Evolutionary conservation across 2,113 vertebrate species (phyloP).

Genomic region (Oenanthe melanoleuca): DNA sequence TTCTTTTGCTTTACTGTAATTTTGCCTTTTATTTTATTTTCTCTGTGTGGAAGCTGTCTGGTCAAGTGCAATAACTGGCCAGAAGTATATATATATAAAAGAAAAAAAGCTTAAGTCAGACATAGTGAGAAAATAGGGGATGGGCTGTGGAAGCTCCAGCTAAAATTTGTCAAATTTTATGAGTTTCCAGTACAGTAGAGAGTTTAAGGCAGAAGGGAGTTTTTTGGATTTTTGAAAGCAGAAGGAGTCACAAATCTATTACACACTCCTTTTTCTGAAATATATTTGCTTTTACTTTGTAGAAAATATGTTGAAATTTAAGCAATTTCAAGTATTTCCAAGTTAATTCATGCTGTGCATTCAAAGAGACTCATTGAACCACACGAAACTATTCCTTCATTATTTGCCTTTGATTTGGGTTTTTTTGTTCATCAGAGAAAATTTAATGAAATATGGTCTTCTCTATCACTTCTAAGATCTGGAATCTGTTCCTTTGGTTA

Average conservation of each 20-base stretch:
- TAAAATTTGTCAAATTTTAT: neutral
- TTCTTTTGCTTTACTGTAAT: neutral
- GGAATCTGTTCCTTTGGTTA: slow-evolving; percentile 19
- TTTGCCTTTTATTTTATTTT: neutral
- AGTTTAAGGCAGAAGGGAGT: neutral
- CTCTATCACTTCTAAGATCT: neutral
- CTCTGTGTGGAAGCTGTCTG: neutral
- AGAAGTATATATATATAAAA: neutral
- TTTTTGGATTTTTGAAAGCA: neutral
- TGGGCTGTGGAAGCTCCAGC: neutral
- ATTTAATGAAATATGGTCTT: slow-evolving; percentile 17
- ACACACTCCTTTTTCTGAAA: neutral
- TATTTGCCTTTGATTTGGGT: neutral
- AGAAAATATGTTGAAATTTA: neutral
- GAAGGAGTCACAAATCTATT: neutral
- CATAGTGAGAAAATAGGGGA: neutral
- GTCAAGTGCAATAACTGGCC: neutral
- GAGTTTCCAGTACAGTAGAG: neutral
- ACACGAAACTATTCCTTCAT: neutral
- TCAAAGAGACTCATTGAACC: neutral
- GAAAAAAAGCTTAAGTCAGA: neutral
- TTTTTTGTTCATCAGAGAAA: neutral
- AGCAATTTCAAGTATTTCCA: neutral
- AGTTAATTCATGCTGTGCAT: neutral
- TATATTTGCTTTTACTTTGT: neutral